phyloP scores from a whole-genome alignment of 2,113 vertebrate genomes.

The Syngnathus typhle region DNA sequence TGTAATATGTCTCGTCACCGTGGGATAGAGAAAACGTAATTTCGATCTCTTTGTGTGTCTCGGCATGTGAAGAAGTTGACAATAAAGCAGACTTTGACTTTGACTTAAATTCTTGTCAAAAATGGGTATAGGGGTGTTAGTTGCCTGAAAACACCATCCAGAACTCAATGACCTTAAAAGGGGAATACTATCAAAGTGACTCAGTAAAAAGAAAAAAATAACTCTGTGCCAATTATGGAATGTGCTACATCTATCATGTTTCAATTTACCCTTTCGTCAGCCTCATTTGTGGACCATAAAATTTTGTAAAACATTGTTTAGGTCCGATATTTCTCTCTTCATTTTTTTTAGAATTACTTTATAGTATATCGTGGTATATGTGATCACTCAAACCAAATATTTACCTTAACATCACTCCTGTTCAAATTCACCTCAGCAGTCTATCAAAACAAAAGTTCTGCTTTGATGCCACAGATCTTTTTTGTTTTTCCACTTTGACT shows the following conservation, averaged over 20 bases:
- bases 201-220: conserved; percentile 18
- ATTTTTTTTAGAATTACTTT: neutral
- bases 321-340: neutral
- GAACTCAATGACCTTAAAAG: conserved; percentile 15
- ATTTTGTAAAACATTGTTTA: neutral
- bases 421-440: conserved; percentile 10
- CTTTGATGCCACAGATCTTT: conserved; percentile 44
- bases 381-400: conserved; percentile 23
- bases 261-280: neutral
- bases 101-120: too few species aligned
- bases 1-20: too few species aligned
- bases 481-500: conserved; percentile 32
- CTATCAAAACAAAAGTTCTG: conserved; percentile 41
- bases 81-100: too few species aligned
- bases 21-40: too few species aligned
- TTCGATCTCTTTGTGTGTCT: too few species aligned
- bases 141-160: conserved; percentile 16
- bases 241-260: neutral
- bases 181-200: conserved; percentile 20
- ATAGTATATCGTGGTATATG: neutral
- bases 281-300: too few species aligned
- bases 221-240: neutral
- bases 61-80: too few species aligned
- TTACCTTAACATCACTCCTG: conserved; percentile 2
- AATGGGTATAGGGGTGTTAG: conserved; percentile 22